phyloP scores from a whole-genome alignment of 2,113 vertebrate species.

The Tonatia bakeri region DNA sequence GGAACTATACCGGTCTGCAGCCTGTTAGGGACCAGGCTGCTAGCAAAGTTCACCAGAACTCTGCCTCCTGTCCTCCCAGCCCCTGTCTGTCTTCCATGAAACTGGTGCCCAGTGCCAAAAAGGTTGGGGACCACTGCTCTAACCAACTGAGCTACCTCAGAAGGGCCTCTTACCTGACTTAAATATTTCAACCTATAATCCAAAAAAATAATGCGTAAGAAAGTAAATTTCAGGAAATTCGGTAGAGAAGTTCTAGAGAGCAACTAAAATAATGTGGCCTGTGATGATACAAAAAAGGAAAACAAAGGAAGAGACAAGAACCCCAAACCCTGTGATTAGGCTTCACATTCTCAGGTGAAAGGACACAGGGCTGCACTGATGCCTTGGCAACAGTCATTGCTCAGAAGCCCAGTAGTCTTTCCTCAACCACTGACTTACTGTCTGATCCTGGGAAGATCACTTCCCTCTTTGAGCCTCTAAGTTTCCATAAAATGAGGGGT shows the following conservation, averaged over 20 bases:
- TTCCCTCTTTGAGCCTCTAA: background rate
- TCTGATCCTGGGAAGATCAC: background rate
- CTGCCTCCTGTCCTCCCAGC: too few relatives aligned
- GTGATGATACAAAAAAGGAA: background rate
- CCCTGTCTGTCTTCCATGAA: too few relatives aligned
- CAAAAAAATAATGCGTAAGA: conserved; percentile 8
- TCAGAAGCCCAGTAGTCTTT: background rate
- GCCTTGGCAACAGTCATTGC: fast-evolving
- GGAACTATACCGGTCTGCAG: too few relatives aligned
- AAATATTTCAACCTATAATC: background rate
- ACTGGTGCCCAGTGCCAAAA: too few relatives aligned
- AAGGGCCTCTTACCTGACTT: background rate
- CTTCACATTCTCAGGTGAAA: background rate
- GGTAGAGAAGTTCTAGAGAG: background rate
- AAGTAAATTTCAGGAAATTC: background rate
- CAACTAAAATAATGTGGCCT: background rate
- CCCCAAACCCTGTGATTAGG: background rate
- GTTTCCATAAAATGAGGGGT: background rate
- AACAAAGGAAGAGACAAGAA: background rate
- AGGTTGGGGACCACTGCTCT: too few relatives aligned
- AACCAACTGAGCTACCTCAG: too few relatives aligned
- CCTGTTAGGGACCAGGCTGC: too few relatives aligned
- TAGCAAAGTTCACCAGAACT: too few relatives aligned
- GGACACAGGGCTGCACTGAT: background rate
- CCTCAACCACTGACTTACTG: background rate